phyloP scores from a whole-genome alignment of 1,140 invertebrate genomes.

The Aradophagus sp. region DNA sequence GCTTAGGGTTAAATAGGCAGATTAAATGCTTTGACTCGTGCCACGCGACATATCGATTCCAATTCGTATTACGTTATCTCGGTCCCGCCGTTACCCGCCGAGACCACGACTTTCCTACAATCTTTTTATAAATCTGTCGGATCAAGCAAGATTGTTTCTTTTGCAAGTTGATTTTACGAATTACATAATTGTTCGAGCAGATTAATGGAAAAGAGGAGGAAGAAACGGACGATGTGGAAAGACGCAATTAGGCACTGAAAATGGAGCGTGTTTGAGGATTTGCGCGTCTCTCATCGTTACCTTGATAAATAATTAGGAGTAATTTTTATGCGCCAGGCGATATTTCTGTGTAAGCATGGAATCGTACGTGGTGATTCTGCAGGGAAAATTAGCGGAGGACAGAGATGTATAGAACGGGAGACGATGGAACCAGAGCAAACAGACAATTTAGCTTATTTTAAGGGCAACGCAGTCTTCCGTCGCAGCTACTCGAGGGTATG shows the following conservation, averaged over 20 bases:
- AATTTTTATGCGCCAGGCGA: conserved; percentile 48
- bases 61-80: conserved; percentile 37
- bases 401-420: conserved; percentile 47
- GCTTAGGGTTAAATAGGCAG: conserved; percentile 57
- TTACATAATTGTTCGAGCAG: too few relatives aligned
- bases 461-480: conserved; percentile 56
- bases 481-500: conserved; percentile 56
- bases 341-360: conserved; percentile 50
- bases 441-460: conserved; percentile 69
- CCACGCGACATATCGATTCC: conserved; percentile 52
- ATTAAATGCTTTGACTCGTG: conserved; percentile 58
- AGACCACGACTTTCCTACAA: not conserved
- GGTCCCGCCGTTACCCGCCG: not conserved
- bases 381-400: conserved; percentile 51
- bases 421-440: conserved; percentile 60
- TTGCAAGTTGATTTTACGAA: too few relatives aligned
- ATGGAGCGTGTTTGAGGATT: too few relatives aligned
- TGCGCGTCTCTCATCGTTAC: too few relatives aligned
- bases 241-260: too few relatives aligned
- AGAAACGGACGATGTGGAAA: too few relatives aligned
- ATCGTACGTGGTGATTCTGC: conserved; percentile 57
- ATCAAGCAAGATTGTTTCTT: too few relatives aligned
- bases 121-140: too few relatives aligned
- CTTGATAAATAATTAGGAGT: conserved; percentile 43
- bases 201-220: too few relatives aligned